These are phyloP conservation scores for Barbus barbus DNA, from an alignment of 2,113 vertebrate species.

Conservation along the genomic window DNA sequence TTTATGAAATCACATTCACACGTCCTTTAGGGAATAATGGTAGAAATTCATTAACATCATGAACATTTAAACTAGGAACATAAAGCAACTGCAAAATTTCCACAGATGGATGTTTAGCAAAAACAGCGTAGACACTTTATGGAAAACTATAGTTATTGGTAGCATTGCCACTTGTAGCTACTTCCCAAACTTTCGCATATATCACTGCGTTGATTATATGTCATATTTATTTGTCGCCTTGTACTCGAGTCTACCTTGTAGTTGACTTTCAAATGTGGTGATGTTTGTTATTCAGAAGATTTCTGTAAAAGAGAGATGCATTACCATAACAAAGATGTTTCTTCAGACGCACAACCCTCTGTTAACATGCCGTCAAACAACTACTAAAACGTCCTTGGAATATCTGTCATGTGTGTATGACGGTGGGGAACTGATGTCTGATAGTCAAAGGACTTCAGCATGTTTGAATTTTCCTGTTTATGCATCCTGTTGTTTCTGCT, in stretches of 20 bases:
- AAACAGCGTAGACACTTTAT: not conserved
- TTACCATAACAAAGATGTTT: constrained; percentile 36
- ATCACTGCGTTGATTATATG: not conserved
- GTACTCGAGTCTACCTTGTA: not conserved
- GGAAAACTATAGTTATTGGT: not conserved
- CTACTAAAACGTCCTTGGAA: constrained; percentile 30
- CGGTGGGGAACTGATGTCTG: constrained; percentile 28
- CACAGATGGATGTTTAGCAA: not conserved
- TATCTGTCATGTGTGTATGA: constrained; percentile 4
- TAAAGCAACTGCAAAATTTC: not conserved
- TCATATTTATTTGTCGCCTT: constrained; percentile 1
- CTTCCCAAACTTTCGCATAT: not conserved
- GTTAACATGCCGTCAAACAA: constrained; percentile 12
- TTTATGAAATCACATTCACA: not conserved
- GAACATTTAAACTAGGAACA: not conserved
- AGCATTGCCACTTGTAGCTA: not conserved
- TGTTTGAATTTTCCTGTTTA: constrained; percentile 13
- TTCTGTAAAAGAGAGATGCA: not conserved
- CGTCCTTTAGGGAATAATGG: not conserved
- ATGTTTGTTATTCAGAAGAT: constrained; percentile 19
- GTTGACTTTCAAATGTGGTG: constrained; percentile 30
- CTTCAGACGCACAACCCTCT: not conserved
- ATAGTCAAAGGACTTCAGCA: constrained; percentile 16
- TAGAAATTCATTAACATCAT: not conserved
- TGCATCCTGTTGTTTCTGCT: constrained; percentile 34